Evolutionary conservation across 1,140 invertebrate species (phyloP), one percentile per base, ranked within the genome.

Genomic region (Bombus difficillimus): DNA sequence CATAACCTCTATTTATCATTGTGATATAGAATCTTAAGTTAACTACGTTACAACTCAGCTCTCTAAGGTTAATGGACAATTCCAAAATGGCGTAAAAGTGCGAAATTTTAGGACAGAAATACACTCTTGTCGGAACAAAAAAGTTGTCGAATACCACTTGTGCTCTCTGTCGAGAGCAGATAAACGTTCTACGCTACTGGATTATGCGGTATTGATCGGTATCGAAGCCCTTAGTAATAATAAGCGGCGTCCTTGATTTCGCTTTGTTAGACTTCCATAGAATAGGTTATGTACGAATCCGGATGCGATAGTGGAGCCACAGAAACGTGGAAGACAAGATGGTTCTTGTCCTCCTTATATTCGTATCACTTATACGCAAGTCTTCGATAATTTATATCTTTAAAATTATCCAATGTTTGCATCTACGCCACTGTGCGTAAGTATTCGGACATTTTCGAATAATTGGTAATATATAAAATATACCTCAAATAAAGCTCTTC

Each of bases 171-270:
- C 39, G 59, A 73, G 41, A n/a, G 62, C 53, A 72, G 77, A 85
- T 71, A 71, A 79, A 85, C 78, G 83, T 83, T 76, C 43, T 69
- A 78, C 77, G 83, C 53, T 47, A 71, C 68, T 85, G 83, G 83
- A 85, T 85, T 85, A 85, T 72, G 62, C 83, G 53, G 83, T 85
- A 85, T 85, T 85, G 83, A 85, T 85, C 83, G 83, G 83, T 85
- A 85, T 85, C 83, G 83, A 80, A 85, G 83, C 83, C 83, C 77
- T 85, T 80, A 79, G 83, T 84, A 84, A 84, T 84, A 85, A 85
- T 85, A 85, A 85, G 77, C 77, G 57, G 18, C 77, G 83, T 85
- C 83, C 83, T 85, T 85, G 83, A 85, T 85, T 85, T 85, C 83
- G 77, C 68, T 79, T 85, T 85, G 83, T 85, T 71, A 71, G 83